Conservation (phyloP, 2,113 vertebrate species). For the Psilopogon haemacephalus region DNA sequence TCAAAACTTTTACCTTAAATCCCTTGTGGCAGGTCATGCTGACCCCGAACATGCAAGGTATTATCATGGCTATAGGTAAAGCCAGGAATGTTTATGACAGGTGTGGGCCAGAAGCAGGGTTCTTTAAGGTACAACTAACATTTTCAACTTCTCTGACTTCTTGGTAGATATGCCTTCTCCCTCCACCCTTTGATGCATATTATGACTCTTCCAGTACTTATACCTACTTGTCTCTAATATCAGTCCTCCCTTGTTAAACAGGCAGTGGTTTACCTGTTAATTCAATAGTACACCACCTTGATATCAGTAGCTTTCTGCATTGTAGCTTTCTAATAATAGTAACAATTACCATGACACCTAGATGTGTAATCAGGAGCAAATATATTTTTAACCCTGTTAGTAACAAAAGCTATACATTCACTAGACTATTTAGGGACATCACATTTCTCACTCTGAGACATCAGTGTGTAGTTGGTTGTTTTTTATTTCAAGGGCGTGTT, state of each 20-base stretch:
- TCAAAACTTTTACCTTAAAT: slow-evolving; percentile 77
- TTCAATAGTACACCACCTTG: not conserved
- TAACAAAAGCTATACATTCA: not conserved
- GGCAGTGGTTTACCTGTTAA: not conserved
- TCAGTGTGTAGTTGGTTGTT: not conserved
- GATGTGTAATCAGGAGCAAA: not conserved
- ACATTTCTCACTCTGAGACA: not conserved
- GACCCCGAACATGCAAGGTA: slow-evolving; percentile 99
- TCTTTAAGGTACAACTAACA: slow-evolving; percentile 94
- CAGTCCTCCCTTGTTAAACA: not conserved
- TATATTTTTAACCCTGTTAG: fast-evolving
- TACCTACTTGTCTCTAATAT: not conserved
- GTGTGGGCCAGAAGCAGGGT: slow-evolving; percentile 97
- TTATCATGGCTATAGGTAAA: slow-evolving; percentile 99
- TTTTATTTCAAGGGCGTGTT: not conserved
- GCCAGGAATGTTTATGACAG: slow-evolving; percentile 95
- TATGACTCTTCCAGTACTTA: not conserved
- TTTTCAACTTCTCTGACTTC: slow-evolving; percentile 61
- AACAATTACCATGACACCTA: not conserved
- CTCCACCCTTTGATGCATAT: not conserved
- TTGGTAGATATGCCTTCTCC: not conserved
- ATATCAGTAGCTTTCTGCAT: not conserved
- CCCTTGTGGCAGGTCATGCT: slow-evolving; percentile 95
- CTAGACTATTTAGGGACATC: not conserved
- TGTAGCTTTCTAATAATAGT: not conserved